Evolutionary conservation across 2,797 vertebrate genomes (phyloP).

Genomic region (Melanotaenia maccullochi): DNA sequence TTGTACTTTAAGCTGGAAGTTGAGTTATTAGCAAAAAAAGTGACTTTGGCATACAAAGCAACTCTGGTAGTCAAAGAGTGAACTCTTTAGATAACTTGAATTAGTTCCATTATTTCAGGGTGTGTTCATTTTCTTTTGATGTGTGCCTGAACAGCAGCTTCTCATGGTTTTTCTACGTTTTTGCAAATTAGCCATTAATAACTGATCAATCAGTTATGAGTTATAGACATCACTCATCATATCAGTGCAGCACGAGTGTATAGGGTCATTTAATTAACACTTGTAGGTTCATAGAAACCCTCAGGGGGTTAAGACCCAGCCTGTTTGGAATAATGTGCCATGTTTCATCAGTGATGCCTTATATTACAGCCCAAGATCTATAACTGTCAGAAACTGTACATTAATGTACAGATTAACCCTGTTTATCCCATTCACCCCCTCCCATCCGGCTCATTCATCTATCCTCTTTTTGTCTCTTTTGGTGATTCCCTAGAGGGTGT

Average conservation of each 20-base stretch:
- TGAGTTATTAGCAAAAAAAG: constrained; percentile 1
- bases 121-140: neutral
- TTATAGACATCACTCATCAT: neutral
- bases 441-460: constrained; percentile 22
- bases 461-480: constrained; percentile 29
- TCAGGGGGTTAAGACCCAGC: neutral
- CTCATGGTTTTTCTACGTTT: neutral
- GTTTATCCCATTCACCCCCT: constrained; percentile 30
- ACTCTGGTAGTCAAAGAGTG: constrained; percentile 15
- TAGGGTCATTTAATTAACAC: neutral
- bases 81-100: constrained; percentile 1
- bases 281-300: neutral
- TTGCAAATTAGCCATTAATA: neutral
- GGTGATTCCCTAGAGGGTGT: constrained; percentile 59
- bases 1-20: neutral
- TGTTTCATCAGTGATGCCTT: neutral
- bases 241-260: neutral
- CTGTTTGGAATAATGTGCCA: neutral
- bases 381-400: constrained; percentile 20
- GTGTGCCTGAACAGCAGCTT: constrained; percentile 1
- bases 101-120: neutral
- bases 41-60: constrained; percentile 16
- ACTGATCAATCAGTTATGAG: neutral
- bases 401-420: constrained; percentile 48
- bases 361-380: constrained; percentile 9